Conservation (phyloP, 2,113 vertebrate species). For the Microtus richardsoni region DNA sequence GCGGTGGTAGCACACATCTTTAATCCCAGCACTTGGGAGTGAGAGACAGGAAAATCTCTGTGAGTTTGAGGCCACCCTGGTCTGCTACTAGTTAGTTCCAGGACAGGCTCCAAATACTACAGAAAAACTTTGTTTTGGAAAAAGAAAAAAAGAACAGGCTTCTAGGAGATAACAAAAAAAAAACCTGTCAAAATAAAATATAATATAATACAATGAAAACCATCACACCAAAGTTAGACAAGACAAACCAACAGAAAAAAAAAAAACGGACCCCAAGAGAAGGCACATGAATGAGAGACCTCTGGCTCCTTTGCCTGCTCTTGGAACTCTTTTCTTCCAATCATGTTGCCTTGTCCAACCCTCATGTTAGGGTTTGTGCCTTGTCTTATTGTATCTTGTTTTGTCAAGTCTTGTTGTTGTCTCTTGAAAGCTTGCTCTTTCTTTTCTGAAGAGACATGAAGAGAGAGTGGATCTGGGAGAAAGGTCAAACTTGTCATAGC, state of each 20-base stretch:
- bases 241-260: background rate
- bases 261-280: background rate
- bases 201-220: background rate
- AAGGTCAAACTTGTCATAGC: background rate
- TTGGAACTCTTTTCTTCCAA: background rate
- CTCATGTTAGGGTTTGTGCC: too few relatives aligned
- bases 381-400: too few relatives aligned
- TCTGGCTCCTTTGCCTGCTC: background rate
- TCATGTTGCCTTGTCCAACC: background rate
- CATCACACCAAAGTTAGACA: background rate
- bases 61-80: too few relatives aligned
- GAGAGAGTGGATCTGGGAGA: background rate
- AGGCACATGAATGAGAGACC: background rate
- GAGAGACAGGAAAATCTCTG: too few relatives aligned
- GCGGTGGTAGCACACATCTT: too few relatives aligned
- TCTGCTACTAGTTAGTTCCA: too few relatives aligned
- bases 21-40: too few relatives aligned
- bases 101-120: too few relatives aligned
- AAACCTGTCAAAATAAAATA: background rate
- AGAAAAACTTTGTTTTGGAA: too few relatives aligned
- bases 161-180: background rate
- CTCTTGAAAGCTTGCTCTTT: too few relatives aligned
- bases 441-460: background rate
- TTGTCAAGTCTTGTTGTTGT: too few relatives aligned
- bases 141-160: background rate